Evolutionary conservation across 2,113 vertebrate species (phyloP).

Genomic region (Pollachius pollachius): DNA sequence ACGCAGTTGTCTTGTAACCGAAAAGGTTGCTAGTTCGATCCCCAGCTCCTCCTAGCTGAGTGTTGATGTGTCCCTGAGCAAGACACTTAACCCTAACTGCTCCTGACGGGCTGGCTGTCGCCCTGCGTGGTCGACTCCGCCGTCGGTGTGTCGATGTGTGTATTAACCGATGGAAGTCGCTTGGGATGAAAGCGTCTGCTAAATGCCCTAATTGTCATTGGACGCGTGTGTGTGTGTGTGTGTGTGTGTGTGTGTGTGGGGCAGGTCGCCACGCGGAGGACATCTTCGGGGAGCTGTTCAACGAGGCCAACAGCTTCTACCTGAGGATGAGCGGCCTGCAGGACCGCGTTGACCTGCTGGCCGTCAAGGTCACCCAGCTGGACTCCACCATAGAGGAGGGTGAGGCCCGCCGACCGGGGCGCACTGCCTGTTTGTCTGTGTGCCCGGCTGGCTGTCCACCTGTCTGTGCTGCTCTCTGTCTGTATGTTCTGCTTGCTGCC

Average conservation of each 20-base stretch:
- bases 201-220: too few relatives aligned
- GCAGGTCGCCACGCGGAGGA: slow-evolving; percentile 88
- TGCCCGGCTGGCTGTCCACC: neutral
- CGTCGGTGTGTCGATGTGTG: too few relatives aligned
- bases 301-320: slow-evolving; percentile 92
- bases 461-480: neutral
- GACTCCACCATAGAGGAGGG: slow-evolving; percentile 94
- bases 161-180: too few relatives aligned
- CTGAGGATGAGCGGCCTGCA: slow-evolving; percentile 90
- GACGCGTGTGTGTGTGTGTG: slow-evolving; percentile 25
- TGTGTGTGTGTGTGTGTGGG: neutral
- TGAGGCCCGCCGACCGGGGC: slow-evolving; percentile 43
- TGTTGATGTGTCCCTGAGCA: too few relatives aligned
- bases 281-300: slow-evolving; percentile 92
- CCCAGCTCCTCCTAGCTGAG: too few relatives aligned
- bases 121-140: too few relatives aligned
- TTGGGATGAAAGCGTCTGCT: too few relatives aligned
- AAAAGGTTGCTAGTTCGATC: too few relatives aligned
- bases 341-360: slow-evolving; percentile 89
- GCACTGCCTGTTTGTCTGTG: slow-evolving; percentile 8
- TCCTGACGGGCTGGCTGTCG: too few relatives aligned
- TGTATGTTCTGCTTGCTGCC: neutral
- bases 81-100: too few relatives aligned
- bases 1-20: too few relatives aligned
- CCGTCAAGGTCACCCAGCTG: slow-evolving; percentile 90